phyloP scores from a whole-genome alignment of 1,140 invertebrate species.

The Callitettix versicolor region DNA sequence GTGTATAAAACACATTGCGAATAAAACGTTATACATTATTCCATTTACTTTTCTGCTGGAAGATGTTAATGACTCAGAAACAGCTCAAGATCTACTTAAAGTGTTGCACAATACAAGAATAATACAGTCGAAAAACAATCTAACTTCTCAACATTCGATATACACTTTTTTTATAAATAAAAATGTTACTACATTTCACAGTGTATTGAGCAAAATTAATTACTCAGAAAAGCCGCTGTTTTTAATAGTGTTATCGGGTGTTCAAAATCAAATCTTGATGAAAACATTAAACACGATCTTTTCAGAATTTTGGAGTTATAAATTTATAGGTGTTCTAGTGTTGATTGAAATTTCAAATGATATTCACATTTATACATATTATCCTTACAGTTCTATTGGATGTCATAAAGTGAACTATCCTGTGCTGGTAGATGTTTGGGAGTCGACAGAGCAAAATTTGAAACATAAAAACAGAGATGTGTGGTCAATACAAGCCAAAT shows the following conservation, averaged over 20 bases:
- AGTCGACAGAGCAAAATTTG: background rate
- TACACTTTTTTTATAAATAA: no score
- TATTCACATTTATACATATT: conserved; percentile 5
- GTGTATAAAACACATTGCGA: no score
- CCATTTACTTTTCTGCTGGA: no score
- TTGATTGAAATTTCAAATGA: background rate
- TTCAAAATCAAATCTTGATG: background rate
- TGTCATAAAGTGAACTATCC: background rate
- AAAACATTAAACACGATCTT: background rate
- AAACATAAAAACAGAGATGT: background rate
- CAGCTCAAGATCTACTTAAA: no score
- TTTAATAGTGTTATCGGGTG: background rate
- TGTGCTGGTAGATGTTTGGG: background rate
- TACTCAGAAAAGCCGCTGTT: background rate
- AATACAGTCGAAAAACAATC: no score
- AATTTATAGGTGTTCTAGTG: background rate
- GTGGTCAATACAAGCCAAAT: background rate
- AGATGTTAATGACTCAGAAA: no score
- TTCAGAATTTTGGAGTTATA: conserved; percentile 10
- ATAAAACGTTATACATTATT: no score
- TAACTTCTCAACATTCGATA: no score
- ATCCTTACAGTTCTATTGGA: background rate
- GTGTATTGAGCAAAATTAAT: no score
- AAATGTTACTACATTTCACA: no score
- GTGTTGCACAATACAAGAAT: no score